Percentiles rank a stretch among this genome's conserved stretches.
phyloP scores from a whole-genome alignment of 2,113 vertebrate species.

The Nematolebias whitei region DNA sequence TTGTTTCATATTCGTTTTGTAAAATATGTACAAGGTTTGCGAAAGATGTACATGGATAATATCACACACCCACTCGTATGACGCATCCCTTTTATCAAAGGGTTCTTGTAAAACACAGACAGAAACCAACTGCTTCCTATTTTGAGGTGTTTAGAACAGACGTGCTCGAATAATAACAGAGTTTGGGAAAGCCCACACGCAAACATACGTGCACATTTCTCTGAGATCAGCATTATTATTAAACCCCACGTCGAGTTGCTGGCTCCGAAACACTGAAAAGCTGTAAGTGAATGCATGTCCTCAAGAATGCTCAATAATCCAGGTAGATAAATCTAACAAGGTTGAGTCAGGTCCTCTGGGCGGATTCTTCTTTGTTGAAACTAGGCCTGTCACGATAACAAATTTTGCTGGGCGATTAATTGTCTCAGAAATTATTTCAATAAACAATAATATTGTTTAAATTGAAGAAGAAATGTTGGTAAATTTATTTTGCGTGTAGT shows the following conservation, averaged over 20 bases:
- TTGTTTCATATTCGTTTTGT: constrained; percentile 12
- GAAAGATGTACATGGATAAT: background rate
- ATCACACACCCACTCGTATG: constrained; percentile 35
- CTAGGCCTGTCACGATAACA: no score
- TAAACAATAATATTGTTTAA: no score
- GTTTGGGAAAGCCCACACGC: constrained; percentile 39
- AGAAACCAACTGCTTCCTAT: constrained; percentile 67
- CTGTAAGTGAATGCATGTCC: no score
- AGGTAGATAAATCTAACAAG: no score
- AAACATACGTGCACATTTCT: background rate
- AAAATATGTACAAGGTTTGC: background rate
- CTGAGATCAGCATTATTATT: constrained; percentile 1
- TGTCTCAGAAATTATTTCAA: no score
- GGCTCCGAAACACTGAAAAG: no score
- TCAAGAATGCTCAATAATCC: no score
- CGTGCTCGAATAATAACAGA: constrained; percentile 30
- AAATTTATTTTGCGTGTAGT: no score
- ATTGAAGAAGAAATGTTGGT: no score
- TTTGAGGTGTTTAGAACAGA: constrained; percentile 51
- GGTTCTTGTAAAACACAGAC: constrained; percentile 27
- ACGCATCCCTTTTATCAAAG: constrained; percentile 17
- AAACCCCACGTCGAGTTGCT: constrained; percentile 2
- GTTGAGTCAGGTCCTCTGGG: no score
- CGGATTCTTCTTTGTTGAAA: no score
- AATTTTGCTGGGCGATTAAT: no score